These are phyloP conservation scores for Dendroctonus ponderosae DNA, from an alignment of 1,140 invertebrate genomes.

Conservation along the genomic window DNA sequence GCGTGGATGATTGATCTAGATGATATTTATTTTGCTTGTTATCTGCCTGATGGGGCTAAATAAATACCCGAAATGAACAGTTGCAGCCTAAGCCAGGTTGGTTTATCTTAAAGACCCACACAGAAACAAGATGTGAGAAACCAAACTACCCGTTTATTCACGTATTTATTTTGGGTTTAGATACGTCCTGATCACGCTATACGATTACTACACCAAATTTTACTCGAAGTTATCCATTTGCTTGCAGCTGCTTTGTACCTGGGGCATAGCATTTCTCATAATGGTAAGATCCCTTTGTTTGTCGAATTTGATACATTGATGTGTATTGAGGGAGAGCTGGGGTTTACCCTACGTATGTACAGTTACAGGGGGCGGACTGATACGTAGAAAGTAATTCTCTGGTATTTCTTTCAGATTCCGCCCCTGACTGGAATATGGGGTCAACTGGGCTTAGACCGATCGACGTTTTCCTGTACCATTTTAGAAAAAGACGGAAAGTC, in stretches of 20 bases:
- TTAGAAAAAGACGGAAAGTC: slow-evolving; percentile 72
- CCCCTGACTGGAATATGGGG: slow-evolving; percentile 82
- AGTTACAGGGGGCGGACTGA: neutral
- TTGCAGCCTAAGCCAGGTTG: no score
- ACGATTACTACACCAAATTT: slow-evolving; percentile 70
- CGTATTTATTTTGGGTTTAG: slow-evolving; percentile 54
- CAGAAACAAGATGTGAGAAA: no score
- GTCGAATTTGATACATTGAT: slow-evolving; percentile 25
- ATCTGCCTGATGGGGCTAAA: no score
- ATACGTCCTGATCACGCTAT: slow-evolving; percentile 78
- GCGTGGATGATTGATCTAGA: no score
- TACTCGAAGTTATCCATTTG: slow-evolving; percentile 71
- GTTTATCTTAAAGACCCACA: no score
- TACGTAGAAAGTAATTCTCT: slow-evolving; percentile 2
- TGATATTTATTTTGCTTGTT: no score
- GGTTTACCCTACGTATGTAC: slow-evolving; percentile 23
- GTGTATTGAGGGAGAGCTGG: slow-evolving; percentile 4
- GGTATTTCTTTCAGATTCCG: slow-evolving; percentile 62
- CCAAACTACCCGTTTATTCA: neutral
- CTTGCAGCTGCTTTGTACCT: slow-evolving; percentile 73
- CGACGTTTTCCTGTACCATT: slow-evolving; percentile 84
- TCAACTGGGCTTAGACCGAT: slow-evolving; percentile 69
- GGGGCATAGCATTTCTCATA: slow-evolving; percentile 67
- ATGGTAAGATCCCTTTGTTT: slow-evolving; percentile 53
- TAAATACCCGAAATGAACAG: no score